phyloP scores from a whole-genome alignment of 2,888 invertebrate genomes.

The Coronaproctus castanopsis region DNA sequence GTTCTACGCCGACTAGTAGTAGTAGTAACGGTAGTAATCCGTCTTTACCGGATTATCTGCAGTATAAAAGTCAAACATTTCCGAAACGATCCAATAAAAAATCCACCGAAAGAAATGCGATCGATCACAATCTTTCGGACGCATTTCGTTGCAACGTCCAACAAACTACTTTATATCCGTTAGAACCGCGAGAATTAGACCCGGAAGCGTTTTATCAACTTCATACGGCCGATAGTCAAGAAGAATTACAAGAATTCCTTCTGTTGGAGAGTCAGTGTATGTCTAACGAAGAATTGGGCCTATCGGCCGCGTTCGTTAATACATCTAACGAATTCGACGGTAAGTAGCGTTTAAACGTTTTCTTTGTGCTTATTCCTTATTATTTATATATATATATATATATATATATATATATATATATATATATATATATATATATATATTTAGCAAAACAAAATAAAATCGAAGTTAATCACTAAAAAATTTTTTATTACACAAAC shows the following conservation, averaged over 20 bases:
- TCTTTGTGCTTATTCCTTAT: too few relatives aligned
- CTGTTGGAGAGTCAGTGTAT: constrained; percentile 38
- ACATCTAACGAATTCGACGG: too few relatives aligned
- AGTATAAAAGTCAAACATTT: constrained; percentile 29
- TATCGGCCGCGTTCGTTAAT: constrained; percentile 28
- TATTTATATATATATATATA: too few relatives aligned
- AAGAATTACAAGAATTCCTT: constrained; percentile 39
- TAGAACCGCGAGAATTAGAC: constrained; percentile 38
- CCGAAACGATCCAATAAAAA: constrained; percentile 27
- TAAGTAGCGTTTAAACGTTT: too few relatives aligned
- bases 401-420: too few relatives aligned
- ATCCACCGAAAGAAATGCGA: background rate
- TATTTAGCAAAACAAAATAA: too few relatives aligned
- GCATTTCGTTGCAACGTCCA: too few relatives aligned
- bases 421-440: too few relatives aligned
- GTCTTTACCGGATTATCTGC: background rate
- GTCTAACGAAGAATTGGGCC: constrained; percentile 29
- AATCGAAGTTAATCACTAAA: too few relatives aligned
- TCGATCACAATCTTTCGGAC: constrained; percentile 20
- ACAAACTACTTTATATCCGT: constrained; percentile 29
- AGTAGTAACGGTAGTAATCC: constrained; percentile 1
- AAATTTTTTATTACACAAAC: too few relatives aligned
- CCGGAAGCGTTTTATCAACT: constrained; percentile 35
- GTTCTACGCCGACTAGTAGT: background rate
- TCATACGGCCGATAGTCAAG: constrained; percentile 38